Conservation (phyloP, 2,113 vertebrate genomes). For the Macquaria australasica region DNA sequence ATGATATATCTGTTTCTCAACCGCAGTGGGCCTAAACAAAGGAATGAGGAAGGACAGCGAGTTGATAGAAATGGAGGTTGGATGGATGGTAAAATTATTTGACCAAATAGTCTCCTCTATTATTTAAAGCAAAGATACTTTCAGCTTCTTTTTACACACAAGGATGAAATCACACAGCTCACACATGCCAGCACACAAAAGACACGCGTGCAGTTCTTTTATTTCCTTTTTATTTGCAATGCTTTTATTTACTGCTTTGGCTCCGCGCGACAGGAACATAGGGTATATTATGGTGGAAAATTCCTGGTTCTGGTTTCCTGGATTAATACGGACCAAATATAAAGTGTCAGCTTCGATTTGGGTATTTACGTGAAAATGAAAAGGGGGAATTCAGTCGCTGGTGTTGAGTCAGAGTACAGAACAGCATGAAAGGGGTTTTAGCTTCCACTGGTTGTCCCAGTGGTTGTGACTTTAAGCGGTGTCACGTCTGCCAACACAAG, state of each 20-base stretch:
- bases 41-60: neutral
- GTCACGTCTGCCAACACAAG: slow-evolving; percentile 51
- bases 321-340: slow-evolving; percentile 65
- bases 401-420: slow-evolving; percentile 43
- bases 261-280: slow-evolving; percentile 41
- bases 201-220: slow-evolving; percentile 21
- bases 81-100: neutral
- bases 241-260: slow-evolving; percentile 66
- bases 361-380: slow-evolving; percentile 41
- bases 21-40: neutral
- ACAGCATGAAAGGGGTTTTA: slow-evolving; percentile 40
- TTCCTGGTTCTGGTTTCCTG: slow-evolving; percentile 66
- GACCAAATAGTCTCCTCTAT: neutral
- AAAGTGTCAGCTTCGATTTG: slow-evolving; percentile 72
- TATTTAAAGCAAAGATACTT: slow-evolving; percentile 2
- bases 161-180: slow-evolving; percentile 56
- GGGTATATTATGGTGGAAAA: slow-evolving; percentile 64
- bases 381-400: slow-evolving; percentile 33
- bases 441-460: slow-evolving; percentile 39
- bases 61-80: neutral
- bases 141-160: slow-evolving; percentile 51
- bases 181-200: slow-evolving; percentile 35
- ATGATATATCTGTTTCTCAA: neutral
- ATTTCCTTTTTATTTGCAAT: neutral
- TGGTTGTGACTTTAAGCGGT: slow-evolving; percentile 15